Evolutionary conservation across 2,113 vertebrate species (phyloP).

Genomic region (Corythaeola cristata): DNA sequence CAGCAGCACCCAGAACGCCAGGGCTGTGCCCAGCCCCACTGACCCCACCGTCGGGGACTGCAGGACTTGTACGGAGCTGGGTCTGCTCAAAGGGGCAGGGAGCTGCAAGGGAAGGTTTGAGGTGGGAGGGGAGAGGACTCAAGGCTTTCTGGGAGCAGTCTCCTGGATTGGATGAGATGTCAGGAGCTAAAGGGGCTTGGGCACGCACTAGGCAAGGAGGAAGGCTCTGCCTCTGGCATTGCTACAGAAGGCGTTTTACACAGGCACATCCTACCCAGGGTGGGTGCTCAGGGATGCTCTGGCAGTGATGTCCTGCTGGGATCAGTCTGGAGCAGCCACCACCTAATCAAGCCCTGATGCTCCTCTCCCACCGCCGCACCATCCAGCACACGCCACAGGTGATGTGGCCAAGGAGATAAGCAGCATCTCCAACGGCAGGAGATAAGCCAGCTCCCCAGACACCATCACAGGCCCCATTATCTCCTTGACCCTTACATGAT

Average conservation of each 20-base stretch:
- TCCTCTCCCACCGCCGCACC: not conserved
- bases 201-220: not conserved
- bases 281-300: not conserved
- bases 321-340: not conserved
- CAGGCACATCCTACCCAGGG: not conserved
- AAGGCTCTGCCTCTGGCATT: not conserved
- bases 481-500: not conserved
- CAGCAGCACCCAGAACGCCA: fast-evolving
- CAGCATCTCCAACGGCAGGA: not conserved
- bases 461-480: not conserved
- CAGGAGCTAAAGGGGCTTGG: not conserved
- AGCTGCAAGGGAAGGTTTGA: not conserved
- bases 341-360: not conserved
- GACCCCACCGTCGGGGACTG: fast-evolving
- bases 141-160: not conserved
- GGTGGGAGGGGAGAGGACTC: not conserved
- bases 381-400: fast-evolving
- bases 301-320: not conserved
- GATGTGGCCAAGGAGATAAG: not conserved
- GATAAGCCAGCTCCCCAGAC: conserved; percentile 16
- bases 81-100: not conserved
- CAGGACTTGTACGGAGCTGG: not conserved
- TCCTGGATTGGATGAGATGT: not conserved
- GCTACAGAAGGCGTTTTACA: not conserved
- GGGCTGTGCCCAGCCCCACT: not conserved